Base-by-base conservation (phyloP, 2,888 invertebrate species). In the Stenotaenia linearis region DNA sequence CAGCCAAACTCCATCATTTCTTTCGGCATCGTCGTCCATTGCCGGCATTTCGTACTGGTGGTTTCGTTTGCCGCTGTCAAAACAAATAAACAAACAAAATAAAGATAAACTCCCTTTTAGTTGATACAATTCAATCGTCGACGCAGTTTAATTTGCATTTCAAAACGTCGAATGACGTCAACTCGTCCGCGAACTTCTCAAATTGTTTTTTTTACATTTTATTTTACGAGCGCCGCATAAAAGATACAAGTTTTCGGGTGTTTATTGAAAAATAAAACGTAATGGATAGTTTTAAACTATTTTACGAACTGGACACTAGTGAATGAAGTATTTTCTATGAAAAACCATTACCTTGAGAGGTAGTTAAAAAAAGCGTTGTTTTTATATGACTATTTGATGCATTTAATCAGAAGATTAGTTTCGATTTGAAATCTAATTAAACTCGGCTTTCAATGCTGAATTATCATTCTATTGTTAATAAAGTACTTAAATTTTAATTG, bases 1-100 rank as follows among this genome's bases (percentile, higher is more conserved):
- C 28, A 69, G 28, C 69, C 69, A 69, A 0, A 69, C 69, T 28
- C 28, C 69, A 69, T 69, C 69, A 69, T 69, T 69, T 6, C 28
- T 25, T 69, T 69, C 69, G 28, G 25, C 69, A n/a, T 69, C 69
- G 69, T 69, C 69, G 69, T 69, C 69, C 69, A 28, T n/a, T 15
- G 25, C 69, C 12, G 69, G 69, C 69, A 69, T 69, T 69, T 69
- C 69, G 69, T 69, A 69, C 9, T 10, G 75, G 10, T 75, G 75
- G 35, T 32, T 37, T 75, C 75, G 75, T 75, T 75, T 75, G 75
- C 75, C 75, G 21, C 75, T 75, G 32, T 35, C 30, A 21, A 75
- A n/a, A 50, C 50, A 3, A 75, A 75, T 25, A 32, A 75, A 75
- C 7, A 10, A 23, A 30, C 15, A 32, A 75, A 75, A 69, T 30